Percentiles rank a stretch among this genome's conserved stretches.
These are phyloP conservation scores for Amazonetta brasiliensis DNA, from an alignment of 2,797 vertebrate genomes.

Conservation along the genomic window DNA sequence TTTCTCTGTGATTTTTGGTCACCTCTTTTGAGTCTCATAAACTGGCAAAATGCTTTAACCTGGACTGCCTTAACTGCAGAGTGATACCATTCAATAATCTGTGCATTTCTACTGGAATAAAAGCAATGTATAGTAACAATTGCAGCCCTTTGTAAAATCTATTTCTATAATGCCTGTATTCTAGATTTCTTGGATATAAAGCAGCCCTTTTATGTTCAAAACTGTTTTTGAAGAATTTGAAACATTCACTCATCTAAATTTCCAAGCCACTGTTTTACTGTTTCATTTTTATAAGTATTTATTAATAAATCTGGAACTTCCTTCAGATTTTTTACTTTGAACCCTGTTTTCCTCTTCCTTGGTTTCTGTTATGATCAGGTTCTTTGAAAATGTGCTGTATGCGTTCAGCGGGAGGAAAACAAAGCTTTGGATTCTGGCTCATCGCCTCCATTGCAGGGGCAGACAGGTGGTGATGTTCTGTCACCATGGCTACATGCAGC, in stretches of 20 bases:
- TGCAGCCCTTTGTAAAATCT: not conserved
- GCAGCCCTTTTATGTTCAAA: not conserved
- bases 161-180: not conserved
- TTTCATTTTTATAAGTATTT: not conserved
- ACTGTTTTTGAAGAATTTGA: not conserved
- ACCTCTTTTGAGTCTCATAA: not conserved
- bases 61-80: not conserved
- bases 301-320: not conserved
- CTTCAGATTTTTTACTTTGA: not conserved
- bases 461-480: conserved; percentile 74
- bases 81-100: not conserved
- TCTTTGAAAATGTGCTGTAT: not conserved
- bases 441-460: conserved; percentile 48
- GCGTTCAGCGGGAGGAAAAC: conserved; percentile 32
- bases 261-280: not conserved
- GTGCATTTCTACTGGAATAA: not conserved
- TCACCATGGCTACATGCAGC: conserved; percentile 78
- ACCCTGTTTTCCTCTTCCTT: not conserved
- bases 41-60: not conserved
- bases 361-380: not conserved
- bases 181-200: not conserved
- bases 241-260: not conserved
- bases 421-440: conserved; percentile 40
- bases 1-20: conserved; percentile 3
- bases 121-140: not conserved